A percentile compares a stretch with the other conserved stretches of the same genome.
Conservation (phyloP, 1,140 invertebrate species). For the Nomia melanderi region DNA sequence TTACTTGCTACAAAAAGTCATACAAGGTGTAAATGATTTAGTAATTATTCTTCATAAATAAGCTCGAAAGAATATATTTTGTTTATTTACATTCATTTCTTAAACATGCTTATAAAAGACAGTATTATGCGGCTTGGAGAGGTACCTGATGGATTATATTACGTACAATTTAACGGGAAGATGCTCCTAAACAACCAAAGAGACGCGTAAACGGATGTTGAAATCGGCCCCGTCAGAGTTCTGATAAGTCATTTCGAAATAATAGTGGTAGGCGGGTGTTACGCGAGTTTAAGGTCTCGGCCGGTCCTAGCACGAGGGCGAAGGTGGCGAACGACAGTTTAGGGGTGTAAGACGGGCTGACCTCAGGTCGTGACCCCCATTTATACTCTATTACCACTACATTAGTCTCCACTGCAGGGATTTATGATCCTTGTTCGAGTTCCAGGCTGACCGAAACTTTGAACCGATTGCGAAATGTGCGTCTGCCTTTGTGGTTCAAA, state of each 20-base stretch:
- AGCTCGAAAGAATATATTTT: too few relatives aligned
- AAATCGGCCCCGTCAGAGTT: constrained; percentile 57
- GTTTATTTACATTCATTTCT: too few relatives aligned
- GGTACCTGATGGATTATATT: too few relatives aligned
- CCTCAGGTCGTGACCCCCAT: constrained; percentile 79
- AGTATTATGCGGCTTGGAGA: too few relatives aligned
- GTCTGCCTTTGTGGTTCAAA: background rate
- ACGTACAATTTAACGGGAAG: too few relatives aligned
- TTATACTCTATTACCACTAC: constrained; percentile 82
- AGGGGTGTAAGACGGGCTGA: constrained; percentile 79
- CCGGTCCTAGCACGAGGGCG: constrained; percentile 74
- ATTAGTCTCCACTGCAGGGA: constrained; percentile 78
- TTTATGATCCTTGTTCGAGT: constrained; percentile 76
- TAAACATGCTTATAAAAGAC: too few relatives aligned
- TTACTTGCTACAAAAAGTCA: too few relatives aligned
- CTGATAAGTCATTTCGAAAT: constrained; percentile 75
- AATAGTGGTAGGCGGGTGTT: constrained; percentile 72
- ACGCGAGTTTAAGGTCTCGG: constrained; percentile 80
- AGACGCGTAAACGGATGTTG: constrained; percentile 27
- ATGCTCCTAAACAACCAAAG: background rate
- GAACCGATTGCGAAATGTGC: constrained; percentile 45
- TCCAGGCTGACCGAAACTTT: constrained; percentile 67
- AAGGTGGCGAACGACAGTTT: constrained; percentile 79
- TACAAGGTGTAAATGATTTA: too few relatives aligned
- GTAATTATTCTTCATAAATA: too few relatives aligned